phyloP scores from a whole-genome alignment of 2,888 invertebrate genomes.

The Ypsolopha scabrella region DNA sequence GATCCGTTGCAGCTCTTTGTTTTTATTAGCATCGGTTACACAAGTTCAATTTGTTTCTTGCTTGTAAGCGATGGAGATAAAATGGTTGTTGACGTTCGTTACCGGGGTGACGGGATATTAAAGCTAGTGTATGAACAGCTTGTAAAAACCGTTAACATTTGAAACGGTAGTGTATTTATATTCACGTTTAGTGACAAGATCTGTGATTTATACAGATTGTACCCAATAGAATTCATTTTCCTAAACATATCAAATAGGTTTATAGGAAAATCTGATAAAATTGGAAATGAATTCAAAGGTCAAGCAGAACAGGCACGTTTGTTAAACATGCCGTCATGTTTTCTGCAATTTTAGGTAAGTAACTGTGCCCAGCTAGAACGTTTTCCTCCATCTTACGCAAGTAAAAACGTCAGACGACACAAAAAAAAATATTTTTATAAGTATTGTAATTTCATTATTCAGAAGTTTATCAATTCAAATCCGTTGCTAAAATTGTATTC shows the following conservation, averaged over 20 bases:
- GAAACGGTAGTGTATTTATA: no score
- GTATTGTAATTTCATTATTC: not conserved
- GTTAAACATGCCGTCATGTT: conserved; percentile 6
- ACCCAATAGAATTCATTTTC: no score
- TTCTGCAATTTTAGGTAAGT: conserved; percentile 11
- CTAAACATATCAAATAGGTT: not conserved
- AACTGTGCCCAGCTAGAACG: not conserved
- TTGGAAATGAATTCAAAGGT: conserved; percentile 19
- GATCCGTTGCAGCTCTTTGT: not conserved
- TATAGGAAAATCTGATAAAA: conserved; percentile 7
- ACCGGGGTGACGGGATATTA: no score
- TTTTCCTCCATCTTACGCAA: not conserved
- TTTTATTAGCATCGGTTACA: not conserved
- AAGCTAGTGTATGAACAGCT: no score
- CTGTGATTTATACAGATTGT: no score
- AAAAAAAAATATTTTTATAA: not conserved
- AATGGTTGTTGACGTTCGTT: not conserved
- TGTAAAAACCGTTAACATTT: no score
- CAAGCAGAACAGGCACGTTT: conserved; percentile 18
- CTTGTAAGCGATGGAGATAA: not conserved
- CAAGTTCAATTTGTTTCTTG: not conserved
- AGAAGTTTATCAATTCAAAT: not conserved
- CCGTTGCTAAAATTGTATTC: not conserved
- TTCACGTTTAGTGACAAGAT: no score
- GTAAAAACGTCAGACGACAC: not conserved